These are phyloP conservation scores for Stenopsyche tienmushanensis DNA, from an alignment of 1,140 invertebrate species.

Conservation along the genomic window DNA sequence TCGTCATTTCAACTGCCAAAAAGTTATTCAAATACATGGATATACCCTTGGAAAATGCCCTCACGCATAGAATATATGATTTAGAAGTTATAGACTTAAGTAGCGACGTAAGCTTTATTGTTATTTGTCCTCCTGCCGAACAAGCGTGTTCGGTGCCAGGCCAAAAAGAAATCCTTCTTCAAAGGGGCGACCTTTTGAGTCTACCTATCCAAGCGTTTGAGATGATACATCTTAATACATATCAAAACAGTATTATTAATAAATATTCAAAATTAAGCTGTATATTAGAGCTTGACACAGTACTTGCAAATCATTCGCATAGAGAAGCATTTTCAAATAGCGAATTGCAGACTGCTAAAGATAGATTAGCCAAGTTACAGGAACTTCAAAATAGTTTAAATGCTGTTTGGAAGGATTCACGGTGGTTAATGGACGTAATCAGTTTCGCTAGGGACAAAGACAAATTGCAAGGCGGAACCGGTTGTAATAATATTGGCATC, in stretches of 20 bases:
- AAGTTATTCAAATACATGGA: constrained; percentile 80
- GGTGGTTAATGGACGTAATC: constrained; percentile 95
- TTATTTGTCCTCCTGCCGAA: constrained; percentile 87
- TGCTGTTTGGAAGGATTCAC: constrained; percentile 83
- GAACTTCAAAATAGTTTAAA: constrained; percentile 81
- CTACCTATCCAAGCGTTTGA: constrained; percentile 85
- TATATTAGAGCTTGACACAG: constrained; percentile 88
- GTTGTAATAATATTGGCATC: constrained; percentile 49
- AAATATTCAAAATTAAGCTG: constrained; percentile 89
- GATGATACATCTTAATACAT: constrained; percentile 90
- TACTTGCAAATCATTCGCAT: constrained; percentile 87
- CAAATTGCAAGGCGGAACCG: constrained; percentile 49
- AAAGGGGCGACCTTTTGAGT: constrained; percentile 77
- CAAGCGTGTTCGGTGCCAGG: constrained; percentile 88
- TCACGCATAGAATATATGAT: constrained; percentile 81
- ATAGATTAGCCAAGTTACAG: constrained; percentile 77
- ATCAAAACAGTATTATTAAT: constrained; percentile 83
- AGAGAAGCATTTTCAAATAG: constrained; percentile 90
- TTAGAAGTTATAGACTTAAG: constrained; percentile 89
- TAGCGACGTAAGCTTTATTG: constrained; percentile 82
- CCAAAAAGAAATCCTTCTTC: constrained; percentile 77
- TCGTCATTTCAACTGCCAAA: constrained; percentile 68
- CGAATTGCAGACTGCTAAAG: constrained; percentile 83
- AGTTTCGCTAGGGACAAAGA: constrained; percentile 85
- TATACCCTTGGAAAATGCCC: constrained; percentile 66